Evolutionary conservation across 2,888 invertebrate species (phyloP), one percentile per base, ranked within the genome.

Genomic region (Malacosoma neustria): DNA sequence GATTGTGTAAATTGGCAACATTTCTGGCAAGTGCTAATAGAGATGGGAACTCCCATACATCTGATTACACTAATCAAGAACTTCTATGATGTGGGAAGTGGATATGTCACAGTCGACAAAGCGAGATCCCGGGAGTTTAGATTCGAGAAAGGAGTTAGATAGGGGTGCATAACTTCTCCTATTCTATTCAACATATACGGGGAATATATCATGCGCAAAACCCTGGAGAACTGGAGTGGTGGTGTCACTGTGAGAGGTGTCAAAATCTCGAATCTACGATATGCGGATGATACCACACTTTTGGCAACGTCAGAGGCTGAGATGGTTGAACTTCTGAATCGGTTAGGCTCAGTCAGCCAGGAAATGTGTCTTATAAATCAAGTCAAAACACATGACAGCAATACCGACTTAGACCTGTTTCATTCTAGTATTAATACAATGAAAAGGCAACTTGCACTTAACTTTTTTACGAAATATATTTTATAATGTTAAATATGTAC

Each of bases 221-320:
- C 13, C 5, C 7, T 13, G 9, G 29, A 29, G 3, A 13, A 13
- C n/a, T 34, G 34, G 30, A 13, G 29, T 7, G 13, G 29, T 13
- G 34, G 13, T 2, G 12, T 39, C 1, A 11, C 1, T 1, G 6
- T 33, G 1, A 30, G 29, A 4, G 35, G 35, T 1, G 13, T 9
- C 1, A 43, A 33, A 29, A 37, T 46, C 1, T 22, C 34, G 0
- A 46, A 46, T n/a, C 14, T 48, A 2, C 40, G 45, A 0, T 50
- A 44, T n/a, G 48, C 43, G 0, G 50, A 48, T 35, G 46, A 48
- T 22, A 48, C 50, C 7, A 48, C 42, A 2, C 30, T 43, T 1
- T 29, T 50, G n/a, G 39, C 42, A 7, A 4, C 38, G 2, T 30
- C 13, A 13, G 36, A 33, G 9, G 3, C 13, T 0, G 35, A 47